Evolutionary conservation across 2,888 invertebrate species (phyloP), one percentile per base, ranked within the genome.

Genomic region (Oscheius sp.): DNA sequence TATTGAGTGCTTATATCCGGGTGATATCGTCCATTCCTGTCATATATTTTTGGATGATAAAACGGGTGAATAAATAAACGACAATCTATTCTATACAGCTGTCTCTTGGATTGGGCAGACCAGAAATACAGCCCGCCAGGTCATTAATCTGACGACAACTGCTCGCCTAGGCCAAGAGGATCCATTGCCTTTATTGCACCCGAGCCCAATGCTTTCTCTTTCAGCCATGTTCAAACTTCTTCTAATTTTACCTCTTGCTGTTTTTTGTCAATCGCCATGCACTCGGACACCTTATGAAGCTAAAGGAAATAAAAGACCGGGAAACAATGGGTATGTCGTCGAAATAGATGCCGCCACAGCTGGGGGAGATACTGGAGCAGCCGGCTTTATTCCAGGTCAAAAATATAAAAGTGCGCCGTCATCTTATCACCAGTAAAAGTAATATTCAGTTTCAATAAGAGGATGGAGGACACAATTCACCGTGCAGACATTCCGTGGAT

Each of bases 401-500:
- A 74, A 70, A 18, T 86, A 86, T 64, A 81, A 85, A 74, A 69
- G 78, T 79, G 53, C 16, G 21, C 21, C 9, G 35, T 35, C 35
- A 6, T 6, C 35, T 35, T 6, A 9, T 6, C 35, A 2, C 2
- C 21, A 13, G 2, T 69, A 69, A n/a, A 23, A 58, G 21, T 25
- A 3, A 61, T 27, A 77, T 84, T 55, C 73, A 85, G 86, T 87
- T 2, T 78, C 83, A 21, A 75, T 88, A 21, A 78, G 83, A 18
- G 88, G 87, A 16, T 85, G 85, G 84, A 77, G 83, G 46, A 88
- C 88, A 6, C 81, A 85, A 68, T 87, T 84, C 75, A 87, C 87
- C 2, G 88, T 87, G n/a, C 87, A 88, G 64, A 88, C 88, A n/a
- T 88, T 88, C 75, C 84, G 88, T 13, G 88, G 87, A 3, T 88